Evolutionary conservation across 2,113 vertebrate species (phyloP), one percentile per base, ranked within the genome.

Genomic region (Balaeniceps rex): DNA sequence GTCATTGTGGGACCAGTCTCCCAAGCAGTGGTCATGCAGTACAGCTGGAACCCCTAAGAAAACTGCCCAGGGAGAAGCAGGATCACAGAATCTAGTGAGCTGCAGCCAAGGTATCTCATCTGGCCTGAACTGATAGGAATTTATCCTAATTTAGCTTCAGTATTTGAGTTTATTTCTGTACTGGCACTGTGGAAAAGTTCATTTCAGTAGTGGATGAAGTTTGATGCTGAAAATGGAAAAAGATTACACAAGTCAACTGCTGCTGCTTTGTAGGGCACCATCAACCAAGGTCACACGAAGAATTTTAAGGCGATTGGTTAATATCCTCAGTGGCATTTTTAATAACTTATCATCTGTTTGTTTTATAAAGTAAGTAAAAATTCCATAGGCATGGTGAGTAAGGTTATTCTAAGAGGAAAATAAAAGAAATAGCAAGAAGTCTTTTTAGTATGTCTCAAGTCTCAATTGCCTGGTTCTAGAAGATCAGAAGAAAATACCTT

Each of bases 171-270:
- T 95, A 90, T 96, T 96, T 97, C 66, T 93, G 90, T 94, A 58
- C 72, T 58, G 33, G 82, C 49, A 3, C 49, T 47, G 65, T 0
- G 2, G 31, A 90, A 91, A 77, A 60, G 57, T 85, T 89, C 90
- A 14, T 87, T 89, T 89, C 74, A 71, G 65, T 40, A 84, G 63
- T 15, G 26, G 44, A 54, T 94, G 84, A 94, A 96, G 95, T 94
- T 97, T 65, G 87, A n/a, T 80, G 84, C 96, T 96, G 96, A 91
- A 94, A 95, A 94, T 96, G 94, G 96, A 96, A 95, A 93, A 96
- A 93, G 87, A 90, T 96, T 87, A 89, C 46, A 85, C 93, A 65
- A 95, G 87, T 91, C 81, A 89, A 81, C 46, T 88, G 78, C 81
- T 91, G 49, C 90, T 74, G 36, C 74, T 96, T 96, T 91, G 63